Base-by-base conservation (phyloP, 2,888 invertebrate genomes). In the Diarsia mendica region DNA sequence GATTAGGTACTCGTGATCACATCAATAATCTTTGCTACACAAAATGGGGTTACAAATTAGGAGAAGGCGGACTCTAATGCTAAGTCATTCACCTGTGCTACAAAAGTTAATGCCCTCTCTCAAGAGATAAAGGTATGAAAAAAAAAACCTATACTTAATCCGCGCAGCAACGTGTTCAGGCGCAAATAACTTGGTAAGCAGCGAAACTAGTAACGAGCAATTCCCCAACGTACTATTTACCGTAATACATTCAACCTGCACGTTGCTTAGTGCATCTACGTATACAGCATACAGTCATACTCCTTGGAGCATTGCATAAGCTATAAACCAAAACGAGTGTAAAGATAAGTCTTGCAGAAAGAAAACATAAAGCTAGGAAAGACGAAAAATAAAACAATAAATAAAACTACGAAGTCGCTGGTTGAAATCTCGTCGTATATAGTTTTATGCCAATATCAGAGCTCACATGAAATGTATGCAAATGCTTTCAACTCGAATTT, bases 401-500 rank as follows among this genome's bases (percentile, higher is more conserved):
- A 76, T 73, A 76, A 77, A 72, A 69, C 60, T 72, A 39, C 13
- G n/a, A 64, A 79, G 61, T 72, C 51, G n/a, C 48, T 44, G 60
- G 55, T 77, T 72, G 60, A 73, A 79, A 79, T 81, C 78, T 67
- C 72, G 23, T 67, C 23, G 68, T 55, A 46, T 75, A 74, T 73
- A 80, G 72, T 81, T 82, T 77, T 75, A 79, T 66, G 77, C 53
- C 71, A 69, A 76, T 76, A 79, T 69, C 69, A 67, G 53, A 23
- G 51, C 67, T 71, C 39, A 39, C 49, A 75, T 69, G 76, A 79
- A 87, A 85, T 72, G 75, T 80, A 87, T 87, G 86, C 79, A 87
- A 86, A 87, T 87, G 65, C 67, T 80, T 65, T 44, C 73, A 73
- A 75, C 72, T 71, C 44, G 64, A 84, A 77, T 80, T 80, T 75